Conservation (phyloP, 2,888 invertebrate species). For the Cantharis lateralis region DNA sequence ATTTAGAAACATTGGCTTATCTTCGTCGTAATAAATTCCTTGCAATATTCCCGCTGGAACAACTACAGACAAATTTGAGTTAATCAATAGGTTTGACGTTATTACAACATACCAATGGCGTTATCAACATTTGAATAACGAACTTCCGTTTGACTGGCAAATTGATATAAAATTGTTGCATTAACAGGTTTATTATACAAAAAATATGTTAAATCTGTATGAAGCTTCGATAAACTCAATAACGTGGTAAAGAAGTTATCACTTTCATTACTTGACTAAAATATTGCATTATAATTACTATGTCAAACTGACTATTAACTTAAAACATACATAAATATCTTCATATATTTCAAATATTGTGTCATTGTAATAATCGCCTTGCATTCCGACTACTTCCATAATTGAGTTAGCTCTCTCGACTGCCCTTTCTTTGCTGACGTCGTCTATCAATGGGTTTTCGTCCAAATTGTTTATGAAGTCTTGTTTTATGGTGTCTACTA, state of each 20-base stretch:
- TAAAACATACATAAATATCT: constrained; percentile 3
- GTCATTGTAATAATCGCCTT: constrained; percentile 38
- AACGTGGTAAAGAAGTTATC: neutral
- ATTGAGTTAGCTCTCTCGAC: constrained; percentile 33
- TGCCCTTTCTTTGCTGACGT: constrained; percentile 32
- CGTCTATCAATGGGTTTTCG: constrained; percentile 36
- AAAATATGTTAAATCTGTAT: neutral
- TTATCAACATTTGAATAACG: neutral
- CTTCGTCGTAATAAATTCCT: constrained; percentile 35
- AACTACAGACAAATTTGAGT: constrained; percentile 36
- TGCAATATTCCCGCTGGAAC: constrained; percentile 44
- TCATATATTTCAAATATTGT: constrained; percentile 32
- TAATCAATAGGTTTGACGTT: neutral
- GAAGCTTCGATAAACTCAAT: neutral
- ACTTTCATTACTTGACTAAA: neutral
- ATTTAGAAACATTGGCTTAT: constrained; percentile 43
- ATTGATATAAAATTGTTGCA: neutral
- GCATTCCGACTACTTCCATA: constrained; percentile 37
- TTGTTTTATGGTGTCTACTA: constrained; percentile 31
- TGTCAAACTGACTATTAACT: neutral
- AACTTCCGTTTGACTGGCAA: neutral
- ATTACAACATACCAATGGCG: neutral
- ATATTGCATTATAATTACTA: neutral
- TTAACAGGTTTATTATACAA: neutral
- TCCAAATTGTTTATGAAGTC: constrained; percentile 32